Base-by-base conservation (phyloP, 2,888 invertebrate genomes). In the Dicranocentrus wangi region DNA sequence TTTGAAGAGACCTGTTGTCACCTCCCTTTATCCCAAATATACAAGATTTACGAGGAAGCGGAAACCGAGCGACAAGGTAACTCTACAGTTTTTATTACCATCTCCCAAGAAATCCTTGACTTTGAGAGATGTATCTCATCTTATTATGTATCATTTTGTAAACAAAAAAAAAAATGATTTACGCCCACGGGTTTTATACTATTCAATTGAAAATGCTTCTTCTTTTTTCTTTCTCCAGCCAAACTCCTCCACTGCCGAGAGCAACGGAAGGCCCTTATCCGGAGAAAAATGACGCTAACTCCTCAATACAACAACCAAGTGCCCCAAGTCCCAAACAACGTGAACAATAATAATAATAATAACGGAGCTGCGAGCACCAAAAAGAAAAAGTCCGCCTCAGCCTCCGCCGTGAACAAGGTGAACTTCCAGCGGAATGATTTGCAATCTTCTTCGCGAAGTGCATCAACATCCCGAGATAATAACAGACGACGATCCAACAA, bases 1-100 rank as follows among this genome's bases (percentile, higher is more conserved):
- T 87, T 88, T 83, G 87, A 88, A 83, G 87, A 88, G 79, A 87
- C 88, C 28, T 87, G 87, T 65, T 58, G 81, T 71, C 86, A 86
- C 60, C 84, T 86, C 25, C 86, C 87, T 28, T 78, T 87, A 8
- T 84, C 85, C n/a, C 85, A 87, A 71, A 84, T 87, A 39, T 87
- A 87, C 28, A 78, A 82, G 73, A 84, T 87, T 69, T 87, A 87
- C 81, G 87, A 87, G 76, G 85, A 87, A 63, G 82, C 87, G 77
- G 87, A 87, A 82, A 87, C 87, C 8, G 80, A 86, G 42, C 83
- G 87, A 81, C 87, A 87, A 86, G 87, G 87, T 87, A 87, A 71
- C 71, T 63, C 39, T 39, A 8, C 39, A 39, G 39, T 13, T 39
- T 13, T 39, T 13, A 39, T 39, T 39, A 8, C 13, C 39, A 39